Evolutionary conservation across 2,888 invertebrate genomes (phyloP).

Genomic region (Sinotaia quadrata): DNA sequence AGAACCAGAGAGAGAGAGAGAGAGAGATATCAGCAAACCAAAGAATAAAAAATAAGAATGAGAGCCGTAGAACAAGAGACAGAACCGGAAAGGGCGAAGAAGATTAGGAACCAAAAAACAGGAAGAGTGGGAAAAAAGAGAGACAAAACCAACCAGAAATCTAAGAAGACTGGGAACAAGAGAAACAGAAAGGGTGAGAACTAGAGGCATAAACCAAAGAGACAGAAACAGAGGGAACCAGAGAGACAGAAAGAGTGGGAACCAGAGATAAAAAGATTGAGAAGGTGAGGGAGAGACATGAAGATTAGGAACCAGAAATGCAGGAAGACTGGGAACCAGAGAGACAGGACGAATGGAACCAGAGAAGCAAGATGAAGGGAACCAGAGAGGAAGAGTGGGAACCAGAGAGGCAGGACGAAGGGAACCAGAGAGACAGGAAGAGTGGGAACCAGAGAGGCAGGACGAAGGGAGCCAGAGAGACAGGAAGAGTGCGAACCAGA

Average conservation of each 20-base stretch:
- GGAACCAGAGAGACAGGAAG: background rate
- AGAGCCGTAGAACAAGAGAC: too few species aligned
- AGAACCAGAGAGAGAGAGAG: background rate
- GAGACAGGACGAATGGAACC: background rate
- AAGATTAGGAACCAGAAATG: background rate
- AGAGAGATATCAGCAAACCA: background rate
- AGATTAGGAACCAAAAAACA: too few species aligned
- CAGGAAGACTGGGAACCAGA: background rate
- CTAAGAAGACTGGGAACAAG: background rate
- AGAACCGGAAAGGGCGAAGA: too few species aligned
- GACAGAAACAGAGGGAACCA: too few species aligned
- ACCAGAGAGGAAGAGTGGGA: too few species aligned
- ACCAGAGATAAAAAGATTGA: background rate
- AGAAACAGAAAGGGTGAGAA: background rate
- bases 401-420: too few species aligned
- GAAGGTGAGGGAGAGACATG: background rate
- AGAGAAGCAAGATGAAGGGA: too few species aligned
- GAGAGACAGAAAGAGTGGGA: too few species aligned
- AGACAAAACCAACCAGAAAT: background rate
- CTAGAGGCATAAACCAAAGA: too few species aligned
- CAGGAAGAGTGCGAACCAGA: background rate
- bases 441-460: background rate
- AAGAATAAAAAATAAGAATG: conserved; percentile 1
- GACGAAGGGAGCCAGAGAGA: background rate
- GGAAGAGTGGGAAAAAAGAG: too few species aligned